Conservation (phyloP, 2,888 invertebrate genomes). For the Chloroclysta siterata region DNA sequence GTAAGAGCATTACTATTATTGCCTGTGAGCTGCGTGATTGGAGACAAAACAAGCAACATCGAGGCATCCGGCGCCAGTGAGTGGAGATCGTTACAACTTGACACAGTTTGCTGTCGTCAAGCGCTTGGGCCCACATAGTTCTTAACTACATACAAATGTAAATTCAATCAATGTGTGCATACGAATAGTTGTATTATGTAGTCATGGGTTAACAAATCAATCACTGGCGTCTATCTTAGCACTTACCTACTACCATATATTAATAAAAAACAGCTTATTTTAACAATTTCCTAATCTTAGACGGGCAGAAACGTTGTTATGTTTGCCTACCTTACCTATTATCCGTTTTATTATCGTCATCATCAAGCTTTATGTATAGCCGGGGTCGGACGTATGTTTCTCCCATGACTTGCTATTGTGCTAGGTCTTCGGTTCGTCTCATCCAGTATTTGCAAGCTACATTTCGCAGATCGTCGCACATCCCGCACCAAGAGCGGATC, state of each 20-base stretch:
- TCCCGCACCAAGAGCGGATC: too few species aligned
- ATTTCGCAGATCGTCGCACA: too few species aligned
- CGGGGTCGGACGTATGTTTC: too few species aligned
- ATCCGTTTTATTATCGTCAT: too few species aligned
- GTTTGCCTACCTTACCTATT: too few species aligned
- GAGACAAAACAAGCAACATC: slow-evolving; percentile 35
- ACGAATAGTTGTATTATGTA: neutral
- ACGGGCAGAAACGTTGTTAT: too few species aligned
- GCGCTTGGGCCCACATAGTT: slow-evolving; percentile 6
- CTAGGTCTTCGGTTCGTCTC: too few species aligned
- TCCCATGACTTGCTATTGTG: too few species aligned
- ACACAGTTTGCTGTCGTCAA: slow-evolving; percentile 21
- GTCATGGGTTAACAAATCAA: neutral
- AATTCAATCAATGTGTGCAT: slow-evolving; percentile 19
- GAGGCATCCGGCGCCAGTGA: slow-evolving; percentile 18
- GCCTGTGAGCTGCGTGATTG: slow-evolving; percentile 39
- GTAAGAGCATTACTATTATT: slow-evolving; percentile 32
- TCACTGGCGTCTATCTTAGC: slow-evolving; percentile 2
- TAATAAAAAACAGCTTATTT: too few species aligned
- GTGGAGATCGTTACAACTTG: slow-evolving; percentile 24
- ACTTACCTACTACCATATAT: neutral
- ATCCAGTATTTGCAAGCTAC: too few species aligned
- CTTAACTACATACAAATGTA: slow-evolving; percentile 9
- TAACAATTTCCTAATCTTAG: neutral
- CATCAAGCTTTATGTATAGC: too few species aligned